Evolutionary conservation across 2,797 vertebrate species (phyloP).

Genomic region (Strix occidentalis): DNA sequence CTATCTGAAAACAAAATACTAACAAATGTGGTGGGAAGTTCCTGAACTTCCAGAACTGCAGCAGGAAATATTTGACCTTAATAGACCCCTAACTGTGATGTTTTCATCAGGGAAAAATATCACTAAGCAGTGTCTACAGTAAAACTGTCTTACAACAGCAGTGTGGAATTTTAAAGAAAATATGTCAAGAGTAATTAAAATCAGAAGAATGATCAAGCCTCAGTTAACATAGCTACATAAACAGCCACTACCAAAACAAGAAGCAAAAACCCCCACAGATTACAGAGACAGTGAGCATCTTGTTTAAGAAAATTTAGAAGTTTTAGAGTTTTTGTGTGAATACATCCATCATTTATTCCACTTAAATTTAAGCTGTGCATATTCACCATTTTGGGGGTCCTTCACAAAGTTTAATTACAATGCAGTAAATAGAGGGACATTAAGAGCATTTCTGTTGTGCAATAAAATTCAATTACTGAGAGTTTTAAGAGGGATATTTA

Average conservation of each 20-base stretch:
- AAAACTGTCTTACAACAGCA: conserved; percentile 60
- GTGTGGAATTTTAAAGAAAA: conserved; percentile 61
- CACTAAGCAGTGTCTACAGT: conserved; percentile 40
- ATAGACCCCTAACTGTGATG: conserved; percentile 49
- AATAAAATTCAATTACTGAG: not conserved
- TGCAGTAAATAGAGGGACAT: not conserved
- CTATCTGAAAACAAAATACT: conserved; percentile 38
- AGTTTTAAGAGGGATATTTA: not conserved
- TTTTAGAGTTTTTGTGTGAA: not conserved
- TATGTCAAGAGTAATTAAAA: conserved; percentile 60
- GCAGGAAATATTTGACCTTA: conserved; percentile 63
- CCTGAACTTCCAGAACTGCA: conserved; percentile 55
- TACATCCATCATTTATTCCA: not conserved
- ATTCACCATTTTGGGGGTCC: not conserved
- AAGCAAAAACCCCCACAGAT: not conserved
- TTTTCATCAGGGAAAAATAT: conserved; percentile 59
- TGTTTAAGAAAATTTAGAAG: not conserved
- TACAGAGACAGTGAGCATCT: not conserved
- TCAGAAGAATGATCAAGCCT: conserved; percentile 44
- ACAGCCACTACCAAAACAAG: conserved; percentile 42
- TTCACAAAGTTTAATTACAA: not conserved
- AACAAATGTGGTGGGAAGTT: conserved; percentile 56
- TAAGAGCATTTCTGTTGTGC: not conserved
- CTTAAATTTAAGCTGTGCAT: not conserved
- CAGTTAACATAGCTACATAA: conserved; percentile 2